phyloP scores from a whole-genome alignment of 2,113 vertebrate species.

The Pangasianodon hypophthalmus region DNA sequence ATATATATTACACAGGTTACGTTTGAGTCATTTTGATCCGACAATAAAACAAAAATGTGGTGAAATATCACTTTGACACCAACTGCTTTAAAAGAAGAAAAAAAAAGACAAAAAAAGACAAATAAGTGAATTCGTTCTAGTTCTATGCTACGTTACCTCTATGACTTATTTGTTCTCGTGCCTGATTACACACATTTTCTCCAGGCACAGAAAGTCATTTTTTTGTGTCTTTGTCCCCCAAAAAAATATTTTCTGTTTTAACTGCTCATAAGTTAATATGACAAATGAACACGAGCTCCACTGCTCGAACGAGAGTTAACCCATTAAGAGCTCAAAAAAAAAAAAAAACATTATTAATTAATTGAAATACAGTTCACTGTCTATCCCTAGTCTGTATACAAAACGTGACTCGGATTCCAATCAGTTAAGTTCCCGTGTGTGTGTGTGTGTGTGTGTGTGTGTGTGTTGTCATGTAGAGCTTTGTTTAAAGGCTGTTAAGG shows the following conservation, averaged over 20 bases:
- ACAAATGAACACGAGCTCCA: not conserved
- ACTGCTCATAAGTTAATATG: not conserved
- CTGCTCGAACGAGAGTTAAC: too few species aligned
- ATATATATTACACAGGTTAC: not conserved
- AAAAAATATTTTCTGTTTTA: not conserved
- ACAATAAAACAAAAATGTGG: not conserved
- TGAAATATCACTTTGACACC: not conserved
- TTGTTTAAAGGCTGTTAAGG: constrained; percentile 3
- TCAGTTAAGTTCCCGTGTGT: not conserved
- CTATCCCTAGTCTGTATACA: not conserved
- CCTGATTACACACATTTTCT: not conserved
- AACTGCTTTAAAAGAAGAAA: not conserved
- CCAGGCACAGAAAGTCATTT: not conserved
- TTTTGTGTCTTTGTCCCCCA: not conserved
- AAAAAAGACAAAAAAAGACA: not conserved
- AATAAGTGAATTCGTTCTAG: not conserved
- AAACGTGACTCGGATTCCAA: not conserved
- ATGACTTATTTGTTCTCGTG: not conserved
- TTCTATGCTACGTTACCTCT: not conserved
- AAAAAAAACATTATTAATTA: not conserved
- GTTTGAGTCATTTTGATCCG: not conserved
- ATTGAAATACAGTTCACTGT: not conserved
- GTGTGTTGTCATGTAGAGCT: constrained; percentile 1
- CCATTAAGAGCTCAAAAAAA: not conserved
- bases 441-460: constrained; percentile 4